Conservation (phyloP, 2,797 vertebrate genomes). For the Poecilia wingei region DNA sequence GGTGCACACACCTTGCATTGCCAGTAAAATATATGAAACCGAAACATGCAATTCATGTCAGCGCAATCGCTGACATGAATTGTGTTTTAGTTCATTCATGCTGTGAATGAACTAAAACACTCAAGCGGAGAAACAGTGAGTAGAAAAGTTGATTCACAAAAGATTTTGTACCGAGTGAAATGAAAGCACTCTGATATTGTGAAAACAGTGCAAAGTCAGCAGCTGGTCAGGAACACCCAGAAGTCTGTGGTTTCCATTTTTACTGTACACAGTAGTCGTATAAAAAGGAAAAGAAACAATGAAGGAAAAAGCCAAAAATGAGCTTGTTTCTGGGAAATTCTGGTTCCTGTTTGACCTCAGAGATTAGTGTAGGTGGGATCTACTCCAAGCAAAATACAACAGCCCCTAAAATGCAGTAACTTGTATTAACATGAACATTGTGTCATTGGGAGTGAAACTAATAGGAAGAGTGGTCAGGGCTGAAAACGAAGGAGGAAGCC, state of each 20-base stretch:
- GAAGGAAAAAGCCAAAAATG: constrained; percentile 53
- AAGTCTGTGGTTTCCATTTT: constrained; percentile 45
- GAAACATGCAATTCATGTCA: not conserved
- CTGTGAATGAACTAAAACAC: constrained; percentile 1
- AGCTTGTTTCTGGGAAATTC: constrained; percentile 49
- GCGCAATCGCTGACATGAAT: not conserved
- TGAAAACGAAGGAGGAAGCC: constrained; percentile 19
- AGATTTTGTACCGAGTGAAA: constrained; percentile 15
- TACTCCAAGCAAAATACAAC: constrained; percentile 35
- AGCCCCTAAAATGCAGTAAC: constrained; percentile 7
- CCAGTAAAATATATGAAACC: not conserved
- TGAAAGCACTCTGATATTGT: constrained; percentile 21
- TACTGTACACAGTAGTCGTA: constrained; percentile 25
- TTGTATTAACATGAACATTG: constrained; percentile 15
- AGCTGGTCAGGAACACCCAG: constrained; percentile 64
- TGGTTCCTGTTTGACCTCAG: constrained; percentile 33
- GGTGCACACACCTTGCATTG: not conserved
- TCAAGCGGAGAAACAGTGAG: constrained; percentile 9
- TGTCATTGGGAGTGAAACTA: constrained; percentile 6
- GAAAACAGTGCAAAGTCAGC: constrained; percentile 45
- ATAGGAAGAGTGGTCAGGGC: constrained; percentile 8
- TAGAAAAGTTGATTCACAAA: constrained; percentile 7
- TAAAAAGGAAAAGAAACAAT: constrained; percentile 34
- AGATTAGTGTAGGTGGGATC: constrained; percentile 14
- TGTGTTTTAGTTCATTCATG: no score